Evolutionary conservation across 2,888 invertebrate genomes (phyloP).

Genomic region (Lypha dubia): DNA sequence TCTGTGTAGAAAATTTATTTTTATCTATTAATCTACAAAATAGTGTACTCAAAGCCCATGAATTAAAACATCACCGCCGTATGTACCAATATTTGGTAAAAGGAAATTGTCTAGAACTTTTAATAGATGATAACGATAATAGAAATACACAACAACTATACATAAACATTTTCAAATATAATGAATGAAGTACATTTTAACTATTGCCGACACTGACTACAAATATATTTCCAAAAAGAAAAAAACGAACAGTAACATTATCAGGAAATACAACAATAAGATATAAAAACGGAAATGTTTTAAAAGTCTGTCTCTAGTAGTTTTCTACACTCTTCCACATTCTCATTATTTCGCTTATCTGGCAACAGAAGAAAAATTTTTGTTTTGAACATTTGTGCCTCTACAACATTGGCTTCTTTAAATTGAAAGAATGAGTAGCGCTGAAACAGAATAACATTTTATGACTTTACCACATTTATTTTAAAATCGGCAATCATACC

Average conservation of each 20-base stretch:
- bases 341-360: conserved; percentile 38
- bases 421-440: conserved; percentile 12
- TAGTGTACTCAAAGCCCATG: background rate
- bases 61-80: conserved; percentile 7
- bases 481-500: conserved; percentile 65
- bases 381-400: conserved; percentile 46
- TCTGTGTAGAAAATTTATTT: too few relatives aligned
- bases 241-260: conserved; percentile 54
- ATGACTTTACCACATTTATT: conserved; percentile 66
- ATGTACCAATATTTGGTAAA: conserved; percentile 33
- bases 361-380: conserved; percentile 45
- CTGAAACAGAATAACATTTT: conserved; percentile 58
- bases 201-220: conserved; percentile 39
- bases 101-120: conserved; percentile 63
- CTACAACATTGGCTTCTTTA: conserved; percentile 36
- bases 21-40: too few relatives aligned
- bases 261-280: conserved; percentile 67
- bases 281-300: conserved; percentile 71
- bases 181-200: conserved; percentile 62
- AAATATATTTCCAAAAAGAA: background rate
- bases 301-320: conserved; percentile 60
- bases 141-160: conserved; percentile 65
- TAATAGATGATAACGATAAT: conserved; percentile 68
- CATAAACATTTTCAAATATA: conserved; percentile 60
- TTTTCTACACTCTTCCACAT: conserved; percentile 18